phyloP scores from a whole-genome alignment of 2,797 vertebrate genomes.

The Karalla daura region DNA sequence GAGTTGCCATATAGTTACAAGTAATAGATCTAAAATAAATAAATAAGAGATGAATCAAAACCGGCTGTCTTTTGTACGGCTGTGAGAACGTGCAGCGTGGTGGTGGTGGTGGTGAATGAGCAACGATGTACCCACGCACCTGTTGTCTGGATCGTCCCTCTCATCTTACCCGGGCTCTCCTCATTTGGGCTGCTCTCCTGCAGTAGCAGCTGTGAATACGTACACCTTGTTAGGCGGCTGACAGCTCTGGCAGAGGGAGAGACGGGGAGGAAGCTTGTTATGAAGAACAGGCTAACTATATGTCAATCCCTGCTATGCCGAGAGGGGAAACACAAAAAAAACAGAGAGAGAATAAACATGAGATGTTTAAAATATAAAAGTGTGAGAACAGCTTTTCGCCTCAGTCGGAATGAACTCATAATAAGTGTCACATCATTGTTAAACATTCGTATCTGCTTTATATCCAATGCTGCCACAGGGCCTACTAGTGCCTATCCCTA shows the following conservation, averaged over 20 bases:
- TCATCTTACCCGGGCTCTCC: constrained; percentile 61
- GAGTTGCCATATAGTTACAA: constrained; percentile 57
- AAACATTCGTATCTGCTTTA: no score
- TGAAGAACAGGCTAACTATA: constrained; percentile 61
- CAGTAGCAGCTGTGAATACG: constrained; percentile 65
- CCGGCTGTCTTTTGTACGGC: constrained; percentile 58
- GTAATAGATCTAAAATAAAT: constrained; percentile 59
- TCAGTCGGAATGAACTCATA: constrained; percentile 19
- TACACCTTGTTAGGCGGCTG: constrained; percentile 71
- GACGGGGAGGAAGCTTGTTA: constrained; percentile 65
- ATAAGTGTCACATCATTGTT: constrained; percentile 13
- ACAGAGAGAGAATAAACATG: constrained; percentile 28
- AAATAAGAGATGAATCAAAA: constrained; percentile 55
- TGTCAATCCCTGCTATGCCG: constrained; percentile 46
- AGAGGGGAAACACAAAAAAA: constrained; percentile 32
- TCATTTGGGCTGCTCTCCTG: constrained; percentile 68
- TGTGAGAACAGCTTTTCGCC: neutral
- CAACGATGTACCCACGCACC: constrained; percentile 58
- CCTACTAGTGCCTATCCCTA: no score
- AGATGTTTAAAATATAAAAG: constrained; percentile 11
- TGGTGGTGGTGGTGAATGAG: constrained; percentile 40
- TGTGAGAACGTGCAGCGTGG: constrained; percentile 50
- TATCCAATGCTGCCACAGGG: no score
- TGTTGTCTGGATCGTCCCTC: constrained; percentile 66
- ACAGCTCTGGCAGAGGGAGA: constrained; percentile 69